Base-by-base conservation (phyloP, 1,140 invertebrate genomes). In the Zaprionus inermis region DNA sequence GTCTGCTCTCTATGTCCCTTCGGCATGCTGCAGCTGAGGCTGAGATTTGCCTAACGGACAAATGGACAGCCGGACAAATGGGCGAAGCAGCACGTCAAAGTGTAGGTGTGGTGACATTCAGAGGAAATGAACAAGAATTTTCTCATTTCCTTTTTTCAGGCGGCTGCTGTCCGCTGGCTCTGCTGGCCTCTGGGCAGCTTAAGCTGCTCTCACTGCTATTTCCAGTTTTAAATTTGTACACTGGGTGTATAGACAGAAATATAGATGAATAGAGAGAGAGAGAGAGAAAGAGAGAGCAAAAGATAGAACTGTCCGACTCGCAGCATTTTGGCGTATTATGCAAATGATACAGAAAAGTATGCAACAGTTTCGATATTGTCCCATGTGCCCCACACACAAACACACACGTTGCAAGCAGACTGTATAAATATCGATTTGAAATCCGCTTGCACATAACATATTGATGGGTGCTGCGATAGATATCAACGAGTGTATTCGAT, bases 51-150 rank as follows among this genome's bases (percentile, higher is more conserved):
- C 61, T 41, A 55, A 30, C 20, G 36, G 61, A 41, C 34, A 9
- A n/a, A 9, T 22, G 16, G 22, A 5, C 9, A 18, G 16, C 34
- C 28, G 16, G 52, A 9, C 28, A 24, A 55, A 28, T 20, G 56
- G 14, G 14, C 34, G 30, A 9, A 54, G 51, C 58, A 49, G 51
- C 46, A 64, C 44, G 60, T 49, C 52, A 56, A 41, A 52, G 44
- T 72, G 71, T 61, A 54, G 46, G 66, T 74, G 78, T 82, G 59
- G 78, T 79, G 82, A 80, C 83, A 89, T 75, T 80, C 68, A 70
- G 74, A 70, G 83, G 83, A 88, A 88, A 88, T 88, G 67, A 88
- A 78, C 73, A 89, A 89, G 79, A 75, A 84, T 84, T 89, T 86
- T 83, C 84, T 88, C 83, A 88, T 88, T 88, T 88, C 83, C 83